These are phyloP conservation scores for Progne subis DNA, from an alignment of 2,113 vertebrate species.

Conservation along the genomic window DNA sequence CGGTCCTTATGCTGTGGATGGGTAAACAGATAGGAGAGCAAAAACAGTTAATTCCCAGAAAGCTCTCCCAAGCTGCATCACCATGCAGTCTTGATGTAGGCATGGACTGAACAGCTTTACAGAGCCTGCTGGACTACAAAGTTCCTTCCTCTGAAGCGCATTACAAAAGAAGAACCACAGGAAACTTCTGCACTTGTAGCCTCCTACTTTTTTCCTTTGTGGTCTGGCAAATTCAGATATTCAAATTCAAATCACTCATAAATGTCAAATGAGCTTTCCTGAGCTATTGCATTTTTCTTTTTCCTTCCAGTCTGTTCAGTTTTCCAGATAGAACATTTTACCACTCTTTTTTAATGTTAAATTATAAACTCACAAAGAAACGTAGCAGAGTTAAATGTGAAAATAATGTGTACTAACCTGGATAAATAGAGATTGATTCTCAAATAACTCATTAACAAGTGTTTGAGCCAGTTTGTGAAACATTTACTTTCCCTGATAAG, in stretches of 20 bases:
- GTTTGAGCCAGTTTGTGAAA: constrained; percentile 1
- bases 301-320: background rate
- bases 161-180: constrained; percentile 10
- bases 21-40: background rate
- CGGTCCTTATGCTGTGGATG: background rate
- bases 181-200: background rate
- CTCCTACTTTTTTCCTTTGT: constrained; percentile 4
- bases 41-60: background rate
- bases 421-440: background rate
- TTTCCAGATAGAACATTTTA: background rate
- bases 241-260: constrained; percentile 22
- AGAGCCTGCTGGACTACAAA: background rate
- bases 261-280: background rate
- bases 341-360: background rate
- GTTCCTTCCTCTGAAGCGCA: background rate
- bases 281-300: background rate
- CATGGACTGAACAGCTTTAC: background rate
- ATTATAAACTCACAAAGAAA: background rate
- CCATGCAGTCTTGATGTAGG: background rate
- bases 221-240: background rate
- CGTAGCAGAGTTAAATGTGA: background rate
- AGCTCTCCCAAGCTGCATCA: background rate
- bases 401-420: background rate
- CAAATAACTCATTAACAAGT: background rate
- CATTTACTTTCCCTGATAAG: background rate